Percentiles rank a stretch among this genome's conserved stretches.
Conservation (phyloP, 2,797 vertebrate genomes). For the Podarcis siculus region DNA sequence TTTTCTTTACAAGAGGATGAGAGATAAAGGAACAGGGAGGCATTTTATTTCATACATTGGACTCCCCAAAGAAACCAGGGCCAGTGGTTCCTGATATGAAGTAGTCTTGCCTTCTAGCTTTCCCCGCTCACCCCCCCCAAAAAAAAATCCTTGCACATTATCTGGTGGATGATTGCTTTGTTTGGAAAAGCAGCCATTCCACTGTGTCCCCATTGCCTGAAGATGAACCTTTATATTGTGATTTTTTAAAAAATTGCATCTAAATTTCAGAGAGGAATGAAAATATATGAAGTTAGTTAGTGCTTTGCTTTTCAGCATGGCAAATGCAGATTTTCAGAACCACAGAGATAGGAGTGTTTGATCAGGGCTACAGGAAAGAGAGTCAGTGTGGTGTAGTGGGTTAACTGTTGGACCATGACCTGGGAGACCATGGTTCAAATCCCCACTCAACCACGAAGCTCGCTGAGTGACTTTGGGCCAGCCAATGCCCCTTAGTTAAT, state of each 20-base stretch:
- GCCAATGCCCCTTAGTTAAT: too few species aligned
- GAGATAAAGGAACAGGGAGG: background rate
- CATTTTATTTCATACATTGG: background rate
- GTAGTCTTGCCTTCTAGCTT: background rate
- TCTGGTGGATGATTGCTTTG: background rate
- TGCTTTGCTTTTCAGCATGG: background rate
- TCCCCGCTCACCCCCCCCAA: too few species aligned
- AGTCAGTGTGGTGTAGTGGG: background rate
- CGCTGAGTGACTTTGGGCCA: too few species aligned
- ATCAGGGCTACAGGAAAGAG: background rate
- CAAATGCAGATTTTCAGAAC: background rate
- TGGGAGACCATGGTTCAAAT: too few species aligned
- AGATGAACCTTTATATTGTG: background rate
- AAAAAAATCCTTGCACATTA: background rate
- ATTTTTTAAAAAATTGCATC: background rate
- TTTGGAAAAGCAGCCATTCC: background rate
- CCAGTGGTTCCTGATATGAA: background rate
- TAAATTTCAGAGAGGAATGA: background rate
- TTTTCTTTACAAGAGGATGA: conserved; percentile 19
- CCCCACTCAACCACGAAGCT: too few species aligned
- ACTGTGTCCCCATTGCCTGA: background rate
- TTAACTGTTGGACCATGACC: too few species aligned
- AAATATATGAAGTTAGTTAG: background rate
- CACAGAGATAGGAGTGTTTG: background rate
- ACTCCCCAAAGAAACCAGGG: background rate